phyloP scores from a whole-genome alignment of 2,113 vertebrate genomes.

The Bubo scandiacus region DNA sequence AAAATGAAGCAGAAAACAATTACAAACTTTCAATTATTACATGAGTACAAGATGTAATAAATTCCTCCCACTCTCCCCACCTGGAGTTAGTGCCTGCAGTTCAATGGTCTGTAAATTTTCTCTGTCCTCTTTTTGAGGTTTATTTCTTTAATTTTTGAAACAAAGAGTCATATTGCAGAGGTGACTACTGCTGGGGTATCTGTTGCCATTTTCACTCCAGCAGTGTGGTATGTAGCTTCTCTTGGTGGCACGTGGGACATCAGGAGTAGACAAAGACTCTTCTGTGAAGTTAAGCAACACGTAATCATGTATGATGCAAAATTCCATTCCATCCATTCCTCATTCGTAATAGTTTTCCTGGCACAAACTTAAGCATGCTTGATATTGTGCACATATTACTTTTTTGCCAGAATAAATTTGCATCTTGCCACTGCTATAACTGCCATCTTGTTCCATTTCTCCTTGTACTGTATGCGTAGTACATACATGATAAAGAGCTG shows the following conservation, averaged over 20 bases:
- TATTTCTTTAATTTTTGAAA: conserved; percentile 30
- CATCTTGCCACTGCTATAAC: conserved; percentile 61
- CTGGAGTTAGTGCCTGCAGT: conserved; percentile 27
- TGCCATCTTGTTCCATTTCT: conserved; percentile 62
- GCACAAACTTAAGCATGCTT: conserved; percentile 66
- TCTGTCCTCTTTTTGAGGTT: conserved; percentile 19
- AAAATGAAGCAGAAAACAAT: conserved; percentile 48
- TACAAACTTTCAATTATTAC: conserved; percentile 28
- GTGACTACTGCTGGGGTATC: conserved; percentile 14
- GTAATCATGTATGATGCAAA: conserved; percentile 59
- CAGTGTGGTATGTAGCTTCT: conserved; percentile 26
- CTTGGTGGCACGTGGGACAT: conserved; percentile 40
- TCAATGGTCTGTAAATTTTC: conserved; percentile 44
- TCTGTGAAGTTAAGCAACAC: conserved; percentile 59
- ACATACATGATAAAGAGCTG: conserved; percentile 67
- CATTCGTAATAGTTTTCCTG: conserved; percentile 41
- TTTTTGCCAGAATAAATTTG: conserved; percentile 70
- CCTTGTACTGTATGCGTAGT: conserved; percentile 42
- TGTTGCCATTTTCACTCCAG: conserved; percentile 21
- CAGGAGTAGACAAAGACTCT: conserved; percentile 40
- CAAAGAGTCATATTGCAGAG: conserved; percentile 11
- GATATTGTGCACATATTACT: conserved; percentile 68
- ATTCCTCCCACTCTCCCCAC: neutral
- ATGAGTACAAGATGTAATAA: conserved; percentile 30
- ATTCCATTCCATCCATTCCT: conserved; percentile 39